Conservation (phyloP, 1,140 invertebrate species). For the Apis cerana region DNA sequence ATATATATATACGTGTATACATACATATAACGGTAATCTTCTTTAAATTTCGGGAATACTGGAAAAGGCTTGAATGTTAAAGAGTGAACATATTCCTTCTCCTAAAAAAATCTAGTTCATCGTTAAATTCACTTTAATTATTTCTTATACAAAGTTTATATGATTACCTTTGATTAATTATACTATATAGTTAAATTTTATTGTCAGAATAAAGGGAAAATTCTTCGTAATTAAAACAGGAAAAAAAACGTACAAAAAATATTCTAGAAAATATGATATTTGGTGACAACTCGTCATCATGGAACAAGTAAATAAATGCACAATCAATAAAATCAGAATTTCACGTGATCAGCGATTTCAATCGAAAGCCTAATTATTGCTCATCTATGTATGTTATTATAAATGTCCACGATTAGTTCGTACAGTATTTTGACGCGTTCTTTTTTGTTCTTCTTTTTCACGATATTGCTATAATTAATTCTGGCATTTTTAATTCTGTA, state of each 20-base stretch:
- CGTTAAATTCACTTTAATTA: background rate
- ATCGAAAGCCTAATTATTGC: constrained; percentile 43
- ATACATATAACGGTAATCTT: constrained; percentile 18
- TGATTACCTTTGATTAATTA: background rate
- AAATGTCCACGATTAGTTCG: constrained; percentile 10
- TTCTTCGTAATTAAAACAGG: background rate
- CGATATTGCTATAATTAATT: background rate
- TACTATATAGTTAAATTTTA: background rate
- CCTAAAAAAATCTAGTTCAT: background rate
- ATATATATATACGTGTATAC: constrained; percentile 7
- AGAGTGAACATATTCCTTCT: background rate
- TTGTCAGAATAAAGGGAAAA: background rate
- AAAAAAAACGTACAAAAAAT: constrained; percentile 2
- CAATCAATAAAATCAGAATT: constrained; percentile 2
- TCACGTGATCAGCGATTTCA: background rate
- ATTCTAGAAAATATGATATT: background rate
- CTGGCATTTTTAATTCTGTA: background rate
- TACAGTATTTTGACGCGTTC: constrained; percentile 14
- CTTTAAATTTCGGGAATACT: background rate
- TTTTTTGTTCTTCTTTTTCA: constrained; percentile 15
- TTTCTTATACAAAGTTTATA: constrained; percentile 16
- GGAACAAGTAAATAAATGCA: background rate
- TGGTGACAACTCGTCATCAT: too few relatives aligned
- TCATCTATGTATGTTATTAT: background rate
- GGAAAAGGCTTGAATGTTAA: background rate